Percentiles rank a stretch among this genome's conserved stretches.
These are phyloP conservation scores for Heliconius himera DNA, from an alignment of 1,140 invertebrate species.

Conservation along the genomic window DNA sequence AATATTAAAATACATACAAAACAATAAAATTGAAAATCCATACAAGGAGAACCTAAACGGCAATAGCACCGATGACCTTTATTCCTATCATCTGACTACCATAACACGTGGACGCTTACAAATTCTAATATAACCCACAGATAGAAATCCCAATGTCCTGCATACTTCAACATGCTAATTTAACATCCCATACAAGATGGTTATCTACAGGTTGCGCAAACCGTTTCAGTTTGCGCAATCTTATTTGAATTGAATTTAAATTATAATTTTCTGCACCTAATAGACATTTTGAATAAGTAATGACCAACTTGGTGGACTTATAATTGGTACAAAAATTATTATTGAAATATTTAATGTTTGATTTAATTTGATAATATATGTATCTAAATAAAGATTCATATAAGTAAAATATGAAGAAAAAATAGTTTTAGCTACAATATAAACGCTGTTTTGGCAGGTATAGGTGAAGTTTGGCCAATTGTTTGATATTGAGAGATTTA, in stretches of 20 bases:
- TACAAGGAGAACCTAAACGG: not conserved
- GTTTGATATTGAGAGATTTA: too few species aligned
- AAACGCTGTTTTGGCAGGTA: too few species aligned
- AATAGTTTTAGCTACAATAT: too few species aligned
- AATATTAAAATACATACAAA: not conserved
- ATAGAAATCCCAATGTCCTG: slow-evolving; percentile 25
- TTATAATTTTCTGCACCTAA: slow-evolving; percentile 30
- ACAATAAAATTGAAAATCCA: slow-evolving; percentile 1
- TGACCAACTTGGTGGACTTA: not conserved
- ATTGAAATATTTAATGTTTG: not conserved
- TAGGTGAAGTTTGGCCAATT: too few species aligned
- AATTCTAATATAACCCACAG: slow-evolving; percentile 13
- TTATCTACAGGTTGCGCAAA: slow-evolving; percentile 41
- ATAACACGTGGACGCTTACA: slow-evolving; percentile 7
- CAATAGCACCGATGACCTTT: not conserved
- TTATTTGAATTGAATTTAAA: slow-evolving; percentile 34
- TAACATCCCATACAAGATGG: slow-evolving; percentile 41
- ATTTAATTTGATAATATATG: not conserved
- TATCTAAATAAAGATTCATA: not conserved
- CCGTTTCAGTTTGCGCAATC: slow-evolving; percentile 29
- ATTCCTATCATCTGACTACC: not conserved
- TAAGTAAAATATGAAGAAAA: too few species aligned
- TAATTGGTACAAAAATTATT: not conserved
- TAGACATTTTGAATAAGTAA: slow-evolving; percentile 13
- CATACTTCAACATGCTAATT: slow-evolving; percentile 39